Base-by-base conservation (phyloP, 1,140 invertebrate genomes). In the Mylabris phalerata region DNA sequence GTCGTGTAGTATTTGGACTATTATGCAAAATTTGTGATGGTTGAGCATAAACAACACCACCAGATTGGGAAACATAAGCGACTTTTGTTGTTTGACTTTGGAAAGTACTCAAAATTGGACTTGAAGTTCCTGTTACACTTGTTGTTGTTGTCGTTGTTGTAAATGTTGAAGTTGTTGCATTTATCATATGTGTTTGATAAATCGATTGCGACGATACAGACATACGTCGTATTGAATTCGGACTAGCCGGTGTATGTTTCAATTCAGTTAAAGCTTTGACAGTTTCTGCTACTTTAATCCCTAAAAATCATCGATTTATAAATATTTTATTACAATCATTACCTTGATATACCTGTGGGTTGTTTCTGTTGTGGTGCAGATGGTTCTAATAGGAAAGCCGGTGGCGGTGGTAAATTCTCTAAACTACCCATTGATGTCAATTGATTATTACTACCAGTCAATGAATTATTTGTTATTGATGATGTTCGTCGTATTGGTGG, bases 401-500 rank as follows among this genome's bases (percentile, higher is more conserved):
- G 90, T 32, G 90, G 90, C 19, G 90, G 90, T 38, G 90, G 90
- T 59, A 93, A 76, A 71, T 86, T 86, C 65, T 89, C 87, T 38
- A 73, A 59, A 60, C 71, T 73, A 13, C 68, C 65, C 54, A 71
- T 69, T 6, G 66, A 66, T 27, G 67, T 61, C 10, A 59, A 48
- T 45, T 55, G 57, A 62, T 19, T 19, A 19, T 19, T 19, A 19
- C 41, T 42, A 51, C 47, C 11, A 27, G 48, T 40, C 60, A 26
- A 5, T 47, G 69, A 64, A 9, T 75, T 75, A 42, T 76, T 79
- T 25, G 87, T 86, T 52, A 93, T 90, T 40, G 89, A 92, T 0
- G 92, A 91, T 9, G 90, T 92, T 41, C 91, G 78, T 59, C 92
- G 78, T 1, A 93, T 88, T 2, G 92, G 92, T 38, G 92, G 92